phyloP scores from a whole-genome alignment of 2,113 vertebrate genomes.

The Romanogobio albipinnatus region DNA sequence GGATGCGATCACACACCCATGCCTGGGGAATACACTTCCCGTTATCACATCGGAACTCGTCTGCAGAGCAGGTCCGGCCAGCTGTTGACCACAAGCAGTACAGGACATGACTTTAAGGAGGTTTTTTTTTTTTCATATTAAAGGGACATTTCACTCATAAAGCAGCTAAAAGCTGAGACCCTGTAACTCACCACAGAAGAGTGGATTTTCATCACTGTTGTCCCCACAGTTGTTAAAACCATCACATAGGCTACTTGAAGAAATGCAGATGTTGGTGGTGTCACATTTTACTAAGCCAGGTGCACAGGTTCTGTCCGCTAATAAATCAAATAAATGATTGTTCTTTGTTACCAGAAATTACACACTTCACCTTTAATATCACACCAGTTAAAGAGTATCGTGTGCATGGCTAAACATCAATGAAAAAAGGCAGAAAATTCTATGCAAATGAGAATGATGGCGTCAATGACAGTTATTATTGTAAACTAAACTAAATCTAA shows the following conservation, averaged over 20 bases:
- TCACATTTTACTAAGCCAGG: constrained; percentile 84
- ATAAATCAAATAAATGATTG: constrained; percentile 18
- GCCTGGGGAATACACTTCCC: constrained; percentile 86
- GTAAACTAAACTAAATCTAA: too few relatives aligned
- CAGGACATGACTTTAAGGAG: background rate
- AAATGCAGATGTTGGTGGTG: constrained; percentile 89
- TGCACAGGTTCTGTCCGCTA: constrained; percentile 86
- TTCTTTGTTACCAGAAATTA: background rate
- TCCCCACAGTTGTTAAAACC: constrained; percentile 97
- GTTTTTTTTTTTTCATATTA: background rate
- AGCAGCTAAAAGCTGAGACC: constrained; percentile 48
- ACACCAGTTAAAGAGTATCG: background rate
- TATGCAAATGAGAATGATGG: background rate
- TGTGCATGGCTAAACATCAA: background rate
- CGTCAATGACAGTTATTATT: too few relatives aligned
- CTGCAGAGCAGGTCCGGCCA: constrained; percentile 81
- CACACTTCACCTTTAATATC: background rate
- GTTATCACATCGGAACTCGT: constrained; percentile 87
- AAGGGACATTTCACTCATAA: background rate
- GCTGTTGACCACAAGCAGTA: constrained; percentile 67
- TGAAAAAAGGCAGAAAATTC: background rate
- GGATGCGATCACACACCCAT: constrained; percentile 88
- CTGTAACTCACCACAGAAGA: constrained; percentile 92
- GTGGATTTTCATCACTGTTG: constrained; percentile 97
- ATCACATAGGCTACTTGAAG: constrained; percentile 90